Base-by-base conservation (phyloP, 2,888 invertebrate species). In the Enchytraeus crypticus region DNA sequence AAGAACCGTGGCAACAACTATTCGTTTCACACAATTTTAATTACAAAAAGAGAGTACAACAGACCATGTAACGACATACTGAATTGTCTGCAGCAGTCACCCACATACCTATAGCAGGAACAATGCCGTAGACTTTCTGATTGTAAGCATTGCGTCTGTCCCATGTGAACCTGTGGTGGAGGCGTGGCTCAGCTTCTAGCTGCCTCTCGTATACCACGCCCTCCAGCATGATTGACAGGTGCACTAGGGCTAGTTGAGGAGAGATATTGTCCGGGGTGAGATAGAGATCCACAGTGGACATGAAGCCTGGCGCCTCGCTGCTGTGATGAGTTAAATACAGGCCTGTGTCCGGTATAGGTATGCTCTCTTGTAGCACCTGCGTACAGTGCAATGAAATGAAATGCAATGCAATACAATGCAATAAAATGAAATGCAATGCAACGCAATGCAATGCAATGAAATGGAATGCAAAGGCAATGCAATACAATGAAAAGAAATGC, bases 121-220 rank as follows among this genome's bases (percentile, higher is more conserved):
- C 92, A 0, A 96, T 90, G 14, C 98, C 97, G 73, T 93, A 96
- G 5, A 97, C 96, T 82, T 92, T 93, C 81, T 96, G 95, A 74
- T 91, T 89, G 81, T 97, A 98, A 47, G 95, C 93, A 79, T 98
- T 97, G 65, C 92, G 84, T 78, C 95, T 90, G 79, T 95, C 93
- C 98, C 98, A 99, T 2, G 93, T 90, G 77, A 95, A 98, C 8
- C 90, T 92, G 79, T 95, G 93, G 57, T 89, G 90, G 62, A 98
- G 82, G 77, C 92, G 90, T 0, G 95, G 91, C 79, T 95, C 95
- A 0, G 97, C 95, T 80, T 96, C 96, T 78, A 97, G 95, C 0
- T 88, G 87, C 79, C 89, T 89, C 18, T 91, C 88, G 79, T 92
- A 89, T 18, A 92, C 82, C 1, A 91, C 90, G 4, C 96, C 96